These are phyloP conservation scores for Archaeoteleia sp. DNA, from an alignment of 2,888 invertebrate genomes.

Conservation along the genomic window DNA sequence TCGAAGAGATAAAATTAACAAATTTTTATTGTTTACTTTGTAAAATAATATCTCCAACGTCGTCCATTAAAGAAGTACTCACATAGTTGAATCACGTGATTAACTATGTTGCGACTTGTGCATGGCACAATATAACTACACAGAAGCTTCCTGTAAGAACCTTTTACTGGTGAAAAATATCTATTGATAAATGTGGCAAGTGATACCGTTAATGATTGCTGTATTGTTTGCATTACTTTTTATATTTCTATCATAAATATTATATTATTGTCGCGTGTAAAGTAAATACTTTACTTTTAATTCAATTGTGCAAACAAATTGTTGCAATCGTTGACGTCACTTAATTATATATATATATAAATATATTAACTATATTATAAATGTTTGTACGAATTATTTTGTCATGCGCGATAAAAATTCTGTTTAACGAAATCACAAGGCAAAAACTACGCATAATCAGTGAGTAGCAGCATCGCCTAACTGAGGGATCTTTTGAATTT, in stretches of 20 bases:
- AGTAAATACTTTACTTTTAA: too few species aligned
- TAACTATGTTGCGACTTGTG: conserved; percentile 50
- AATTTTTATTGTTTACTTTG: too few species aligned
- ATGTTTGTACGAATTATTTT: conserved; percentile 29
- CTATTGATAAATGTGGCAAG: conserved; percentile 53
- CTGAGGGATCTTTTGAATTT: conserved; percentile 21
- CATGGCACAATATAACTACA: conserved; percentile 61
- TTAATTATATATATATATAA: background rate
- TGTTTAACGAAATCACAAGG: conserved; percentile 30
- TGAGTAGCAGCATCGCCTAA: conserved; percentile 39
- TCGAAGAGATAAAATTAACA: too few species aligned
- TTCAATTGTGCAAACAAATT: too few species aligned
- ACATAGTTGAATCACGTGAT: background rate
- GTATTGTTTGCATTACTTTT: too few species aligned
- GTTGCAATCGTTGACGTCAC: conserved; percentile 3
- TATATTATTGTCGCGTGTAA: too few species aligned
- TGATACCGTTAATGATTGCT: conserved; percentile 47
- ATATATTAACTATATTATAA: conserved; percentile 11
- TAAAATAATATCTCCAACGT: too few species aligned
- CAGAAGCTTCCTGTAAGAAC: conserved; percentile 67
- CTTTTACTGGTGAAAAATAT: conserved; percentile 56
- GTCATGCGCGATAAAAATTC: conserved; percentile 38
- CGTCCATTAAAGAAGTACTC: conserved; percentile 11
- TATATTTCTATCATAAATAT: too few species aligned
- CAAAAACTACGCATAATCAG: conserved; percentile 43